Conservation (phyloP, 2,888 invertebrate genomes). For the Zele albiditarsus region DNA sequence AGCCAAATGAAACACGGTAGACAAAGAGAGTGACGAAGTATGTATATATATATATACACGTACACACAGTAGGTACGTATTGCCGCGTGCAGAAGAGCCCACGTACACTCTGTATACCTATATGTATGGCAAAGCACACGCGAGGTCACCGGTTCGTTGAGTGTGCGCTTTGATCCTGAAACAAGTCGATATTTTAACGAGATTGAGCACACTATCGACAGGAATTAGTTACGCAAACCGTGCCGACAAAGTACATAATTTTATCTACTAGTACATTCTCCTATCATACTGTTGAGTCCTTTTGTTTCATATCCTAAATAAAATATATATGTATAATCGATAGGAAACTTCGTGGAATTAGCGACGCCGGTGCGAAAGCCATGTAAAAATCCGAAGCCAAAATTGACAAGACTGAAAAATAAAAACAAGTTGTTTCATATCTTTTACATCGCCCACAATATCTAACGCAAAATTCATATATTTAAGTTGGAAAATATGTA, state of each 20-base stretch:
- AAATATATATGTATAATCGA: constrained; percentile 3
- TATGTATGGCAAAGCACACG: constrained; percentile 29
- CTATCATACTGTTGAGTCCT: not conserved
- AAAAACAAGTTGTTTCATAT: not conserved
- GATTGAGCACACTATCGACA: constrained; percentile 33
- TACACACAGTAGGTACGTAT: not conserved
- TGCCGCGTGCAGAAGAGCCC: constrained; percentile 38
- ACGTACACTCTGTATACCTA: constrained; percentile 36
- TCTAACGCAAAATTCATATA: too few species aligned
- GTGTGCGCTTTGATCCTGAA: constrained; percentile 53
- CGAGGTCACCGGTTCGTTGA: constrained; percentile 52
- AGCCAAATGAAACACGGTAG: not conserved
- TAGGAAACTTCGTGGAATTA: too few species aligned
- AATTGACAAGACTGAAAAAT: constrained; percentile 4
- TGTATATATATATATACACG: not conserved
- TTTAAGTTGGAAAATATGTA: too few species aligned
- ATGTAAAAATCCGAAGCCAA: constrained; percentile 21
- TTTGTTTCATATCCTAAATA: not conserved
- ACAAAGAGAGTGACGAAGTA: not conserved
- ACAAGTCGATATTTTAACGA: constrained; percentile 43
- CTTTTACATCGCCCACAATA: constrained; percentile 10
- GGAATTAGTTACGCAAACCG: constrained; percentile 7
- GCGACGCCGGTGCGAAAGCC: constrained; percentile 23
- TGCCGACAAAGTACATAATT: constrained; percentile 6
- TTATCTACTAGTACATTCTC: not conserved